Evolutionary conservation across 2,888 invertebrate genomes (phyloP), one percentile per base, ranked within the genome.

Genomic region (Nemotelus pantherinus): DNA sequence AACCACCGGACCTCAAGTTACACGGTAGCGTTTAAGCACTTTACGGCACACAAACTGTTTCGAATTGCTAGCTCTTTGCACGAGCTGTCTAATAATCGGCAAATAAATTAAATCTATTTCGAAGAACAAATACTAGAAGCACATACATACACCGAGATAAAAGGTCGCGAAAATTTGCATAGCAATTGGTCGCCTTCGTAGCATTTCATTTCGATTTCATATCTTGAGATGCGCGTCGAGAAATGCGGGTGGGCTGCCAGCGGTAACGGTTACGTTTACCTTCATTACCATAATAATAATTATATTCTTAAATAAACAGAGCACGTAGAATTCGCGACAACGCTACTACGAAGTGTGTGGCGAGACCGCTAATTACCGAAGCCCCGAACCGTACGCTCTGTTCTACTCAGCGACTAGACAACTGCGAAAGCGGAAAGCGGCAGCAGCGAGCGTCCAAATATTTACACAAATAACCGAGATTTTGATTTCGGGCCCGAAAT

Each of bases 111-210:
- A 5, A 9, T 63, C 43, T 43, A 63, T 43, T 63, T 41, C 43
- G 25, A 63, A 63, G 43, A 43, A 63, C 63, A 63, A 63, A 63
- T 43, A 63, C 41, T 10, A 5, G 63, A 63, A 43, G 39, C 63
- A 63, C 41, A 63, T 63, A 63, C 10, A 63, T 25, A 25, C 25
- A 65, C 55, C 10, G 25, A 53, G 41, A 53, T 70, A 53, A 70
- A 70, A 70, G 70, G 70, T 70, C 70, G 55, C 70, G 2, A 3
- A 70, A 5, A 70, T 70, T 70, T 55, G 70, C 53, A 70, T 55
- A 70, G 7, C 70, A 43, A 55, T 70, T 70, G 70, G 39, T 6
- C 70, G 55, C 70, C 55, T 70, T 70, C 55, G 43, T 41, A 55
- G 55, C 70, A 68, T 68, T 47, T 70, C 70, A 50, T 70, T 70